A percentile compares a stretch with the other conserved stretches of the same genome.
These are phyloP conservation scores for Drosophila kurseongensis DNA, from an alignment of 1,140 invertebrate species.

Conservation along the genomic window DNA sequence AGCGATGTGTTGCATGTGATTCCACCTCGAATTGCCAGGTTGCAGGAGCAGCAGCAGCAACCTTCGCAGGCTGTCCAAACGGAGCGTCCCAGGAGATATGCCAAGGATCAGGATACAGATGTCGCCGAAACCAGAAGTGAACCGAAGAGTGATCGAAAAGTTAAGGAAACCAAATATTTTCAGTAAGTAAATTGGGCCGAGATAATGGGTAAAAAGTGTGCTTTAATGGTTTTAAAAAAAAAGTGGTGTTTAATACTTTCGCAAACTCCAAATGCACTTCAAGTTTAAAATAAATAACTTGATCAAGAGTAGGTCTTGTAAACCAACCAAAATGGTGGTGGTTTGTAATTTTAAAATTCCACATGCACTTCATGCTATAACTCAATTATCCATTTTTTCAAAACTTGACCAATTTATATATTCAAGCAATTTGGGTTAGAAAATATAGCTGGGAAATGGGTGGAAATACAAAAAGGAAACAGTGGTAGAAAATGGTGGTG, in stretches of 20 bases:
- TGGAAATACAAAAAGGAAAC: neutral
- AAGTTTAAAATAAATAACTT: no score
- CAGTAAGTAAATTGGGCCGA: constrained; percentile 24
- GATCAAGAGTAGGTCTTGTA: no score
- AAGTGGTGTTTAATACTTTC: neutral
- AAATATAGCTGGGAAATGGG: constrained; percentile 3
- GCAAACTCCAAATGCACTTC: no score
- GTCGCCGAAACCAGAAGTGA: constrained; percentile 34
- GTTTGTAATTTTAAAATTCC: no score
- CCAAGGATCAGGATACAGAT: constrained; percentile 21
- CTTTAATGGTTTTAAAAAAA: neutral
- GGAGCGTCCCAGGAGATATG: constrained; percentile 48
- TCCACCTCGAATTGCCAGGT: constrained; percentile 42
- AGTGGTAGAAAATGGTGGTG: constrained; percentile 10
- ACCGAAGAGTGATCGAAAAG: neutral
- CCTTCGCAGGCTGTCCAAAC: constrained; percentile 22
- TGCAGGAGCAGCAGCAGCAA: constrained; percentile 48
- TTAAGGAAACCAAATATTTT: constrained; percentile 64
- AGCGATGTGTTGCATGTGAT: constrained; percentile 71
- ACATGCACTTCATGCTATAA: neutral
- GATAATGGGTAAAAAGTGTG: neutral
- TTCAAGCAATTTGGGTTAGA: neutral
- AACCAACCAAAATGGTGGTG: no score
- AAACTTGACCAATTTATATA: neutral
- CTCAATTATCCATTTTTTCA: neutral